A percentile compares a stretch with the other conserved stretches of the same genome.
phyloP scores from a whole-genome alignment of 2,113 vertebrate genomes.

The Gila orcuttii region DNA sequence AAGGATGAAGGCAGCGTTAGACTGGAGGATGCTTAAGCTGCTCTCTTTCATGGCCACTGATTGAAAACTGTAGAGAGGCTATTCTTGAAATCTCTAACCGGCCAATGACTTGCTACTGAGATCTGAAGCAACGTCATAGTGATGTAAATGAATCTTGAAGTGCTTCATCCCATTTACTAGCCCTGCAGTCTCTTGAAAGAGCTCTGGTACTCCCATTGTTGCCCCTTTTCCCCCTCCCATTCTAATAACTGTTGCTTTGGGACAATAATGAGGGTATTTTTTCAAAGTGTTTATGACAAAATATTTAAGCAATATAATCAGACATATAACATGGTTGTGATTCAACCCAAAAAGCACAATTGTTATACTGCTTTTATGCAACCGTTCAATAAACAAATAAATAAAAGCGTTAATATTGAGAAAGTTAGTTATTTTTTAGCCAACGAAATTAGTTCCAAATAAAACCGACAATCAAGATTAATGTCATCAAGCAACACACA shows the following conservation, averaged over 20 bases:
- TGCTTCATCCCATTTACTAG: slow-evolving; percentile 77
- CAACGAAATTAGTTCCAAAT: background rate
- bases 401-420: background rate
- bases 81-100: slow-evolving; percentile 74
- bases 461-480: background rate
- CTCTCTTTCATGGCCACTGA: slow-evolving; percentile 80
- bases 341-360: background rate
- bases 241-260: background rate
- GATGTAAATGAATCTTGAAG: slow-evolving; percentile 85
- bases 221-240: slow-evolving; percentile 50
- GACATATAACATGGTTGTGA: background rate
- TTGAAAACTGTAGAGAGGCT: slow-evolving; percentile 75
- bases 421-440: background rate
- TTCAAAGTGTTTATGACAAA: background rate
- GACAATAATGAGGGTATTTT: background rate
- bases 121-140: slow-evolving; percentile 81
- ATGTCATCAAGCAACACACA: background rate
- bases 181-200: slow-evolving; percentile 74
- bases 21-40: slow-evolving; percentile 80
- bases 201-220: slow-evolving; percentile 71
- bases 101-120: slow-evolving; percentile 66
- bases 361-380: background rate
- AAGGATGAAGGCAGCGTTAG: slow-evolving; percentile 76
- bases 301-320: background rate
- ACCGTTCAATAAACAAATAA: background rate